phyloP scores from a whole-genome alignment of 2,888 invertebrate species.

The Brenthis daphne region DNA sequence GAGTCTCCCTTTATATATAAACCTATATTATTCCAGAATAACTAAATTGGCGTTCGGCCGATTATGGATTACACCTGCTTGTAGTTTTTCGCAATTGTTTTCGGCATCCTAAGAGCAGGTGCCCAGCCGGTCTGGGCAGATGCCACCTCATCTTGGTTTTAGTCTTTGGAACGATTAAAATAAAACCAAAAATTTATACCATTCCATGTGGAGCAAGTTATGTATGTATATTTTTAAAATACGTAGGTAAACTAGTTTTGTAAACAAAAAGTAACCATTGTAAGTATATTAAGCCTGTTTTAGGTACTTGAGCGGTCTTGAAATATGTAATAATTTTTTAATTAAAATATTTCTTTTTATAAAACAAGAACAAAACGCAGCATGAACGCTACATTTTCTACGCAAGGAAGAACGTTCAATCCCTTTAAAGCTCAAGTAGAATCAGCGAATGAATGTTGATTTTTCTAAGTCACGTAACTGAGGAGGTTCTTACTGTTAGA shows the following conservation, averaged over 20 bases:
- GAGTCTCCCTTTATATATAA: slow-evolving; percentile 19
- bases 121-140: slow-evolving; percentile 59
- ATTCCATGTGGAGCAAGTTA: not conserved
- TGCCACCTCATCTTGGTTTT: slow-evolving; percentile 47
- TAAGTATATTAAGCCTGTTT: slow-evolving; percentile 4
- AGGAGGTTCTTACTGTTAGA: slow-evolving; percentile 54
- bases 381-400: too few species aligned
- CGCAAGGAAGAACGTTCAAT: slow-evolving; percentile 28
- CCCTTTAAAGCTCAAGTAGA: slow-evolving; percentile 45
- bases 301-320: not conserved
- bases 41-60: slow-evolving; percentile 28
- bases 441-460: slow-evolving; percentile 56
- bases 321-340: slow-evolving; percentile 1
- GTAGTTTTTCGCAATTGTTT: slow-evolving; percentile 68
- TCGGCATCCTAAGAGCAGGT: slow-evolving; percentile 59
- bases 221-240: slow-evolving; percentile 2
- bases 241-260: not conserved
- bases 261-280: too few species aligned
- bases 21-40: slow-evolving; percentile 26
- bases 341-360: too few species aligned
- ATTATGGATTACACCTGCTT: slow-evolving; percentile 59
- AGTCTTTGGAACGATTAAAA: slow-evolving; percentile 24
- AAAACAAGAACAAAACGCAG: too few species aligned
- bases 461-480: slow-evolving; percentile 64
- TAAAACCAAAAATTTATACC: slow-evolving; percentile 20